Evolutionary conservation across 1,140 invertebrate species (phyloP), one percentile per base, ranked within the genome.

Genomic region (Ceratina japonica): DNA sequence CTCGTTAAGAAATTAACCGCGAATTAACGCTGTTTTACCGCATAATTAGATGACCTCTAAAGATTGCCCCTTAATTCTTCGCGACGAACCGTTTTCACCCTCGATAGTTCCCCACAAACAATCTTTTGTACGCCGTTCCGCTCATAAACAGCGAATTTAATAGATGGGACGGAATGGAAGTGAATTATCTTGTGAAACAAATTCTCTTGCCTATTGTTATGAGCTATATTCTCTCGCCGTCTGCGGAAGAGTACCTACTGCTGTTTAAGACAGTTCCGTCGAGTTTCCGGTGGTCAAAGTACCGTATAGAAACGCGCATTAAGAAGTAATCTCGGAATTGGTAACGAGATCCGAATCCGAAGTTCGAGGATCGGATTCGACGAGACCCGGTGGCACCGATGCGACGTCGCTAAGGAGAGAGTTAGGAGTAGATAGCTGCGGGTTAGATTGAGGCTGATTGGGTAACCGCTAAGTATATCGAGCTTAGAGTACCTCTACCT

Each of bases 1-100:
- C 85, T 86, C 85, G 85, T 86, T 86, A 86, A 86, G 79, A 86
- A 86, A 86, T 86, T 86, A 86, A 86, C 85, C 81, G 56, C 82
- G 85, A 86, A 86, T 86, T 86, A 86, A 86, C 78, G 85, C 64
- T 58, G 85, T 84, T 86, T 86, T 71, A 75, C 74, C 85, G 79
- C 82, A 80, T 84, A 86, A 86, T 86, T 86, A 86, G 85, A 86
- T 86, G 85, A 84, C 85, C 82, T 22, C 65, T 66, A 74, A 86
- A 86, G 85, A 86, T 86, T 84, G 81, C 68, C 81, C 68, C 80
- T 86, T 75, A 79, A 75, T 83, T 31, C 66, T 51, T 59, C 62
- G 80, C 83, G 59, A 59, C 56, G 31, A 44, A 68, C n/a, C 56
- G 59, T 81, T 84, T 77, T 75, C 80, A 10, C 73, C 61, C 62